Base-by-base conservation (phyloP, 2,797 vertebrate species). In the Halcyon smyrnensis region DNA sequence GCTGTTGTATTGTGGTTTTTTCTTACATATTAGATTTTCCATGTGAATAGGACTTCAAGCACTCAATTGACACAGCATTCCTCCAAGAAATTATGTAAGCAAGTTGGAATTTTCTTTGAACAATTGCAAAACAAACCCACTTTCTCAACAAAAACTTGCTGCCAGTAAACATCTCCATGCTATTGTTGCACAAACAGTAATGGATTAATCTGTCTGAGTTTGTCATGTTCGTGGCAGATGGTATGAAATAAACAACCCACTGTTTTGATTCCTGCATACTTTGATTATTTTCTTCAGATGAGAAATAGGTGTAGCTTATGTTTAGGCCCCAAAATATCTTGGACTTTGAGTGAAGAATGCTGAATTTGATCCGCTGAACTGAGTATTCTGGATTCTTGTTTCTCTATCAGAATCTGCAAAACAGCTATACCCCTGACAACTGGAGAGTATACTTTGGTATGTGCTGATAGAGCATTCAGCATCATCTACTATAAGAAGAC, bases 1-100 rank as follows among this genome's bases (percentile, higher is more conserved):
- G 60, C 67, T 77, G 57, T 54, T 92, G 30, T 70, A 39, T 41
- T 39, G 39, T 46, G 27, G 17, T 56, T 45, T 28, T n/a, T 71
- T 12, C 10, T 41, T 34, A 43, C 87, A 88, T 53, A 79, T 96
- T 92, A 63, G 77, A 81, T 95, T 97, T 97, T 96, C 70, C 89
- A 95, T 65, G 79, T 93, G 92, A 97, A 70, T 45, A 91, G 68
- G 82, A 89, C 46, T 69, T 85, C 41, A 91, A 90, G 59, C 16
- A 37, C 74, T 90, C 4, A 15, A 27, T 4, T 90, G 85, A 87
- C 89, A 84, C 14, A 94, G 5, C 15, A 46, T 63, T 91, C 34
- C 13, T 59, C 24, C 15, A 54, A 89, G 46, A 91, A 80, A 76
- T 83, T 83, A 80, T 28, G 50, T 84, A 90, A 94, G 53, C 41